Conservation (phyloP, 1,140 invertebrate genomes). For the Centruroides sculpturatus region DNA sequence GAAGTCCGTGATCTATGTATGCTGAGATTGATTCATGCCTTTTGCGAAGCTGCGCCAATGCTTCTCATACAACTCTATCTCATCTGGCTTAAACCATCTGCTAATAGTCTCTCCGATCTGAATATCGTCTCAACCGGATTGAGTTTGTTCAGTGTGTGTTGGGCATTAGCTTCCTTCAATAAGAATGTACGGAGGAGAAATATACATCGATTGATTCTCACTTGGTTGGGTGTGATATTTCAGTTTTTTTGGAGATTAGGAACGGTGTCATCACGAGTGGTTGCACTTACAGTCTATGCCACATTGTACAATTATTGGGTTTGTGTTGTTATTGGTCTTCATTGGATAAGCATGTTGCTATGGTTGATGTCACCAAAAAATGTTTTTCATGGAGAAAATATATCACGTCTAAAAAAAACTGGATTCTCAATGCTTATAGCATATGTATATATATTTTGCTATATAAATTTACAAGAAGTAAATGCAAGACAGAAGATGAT, state of each 20-base stretch:
- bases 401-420: slow-evolving; percentile 46
- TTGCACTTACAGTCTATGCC: slow-evolving; percentile 69
- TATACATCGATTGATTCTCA: slow-evolving; percentile 65
- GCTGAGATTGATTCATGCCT: slow-evolving; percentile 67
- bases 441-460: slow-evolving; percentile 78
- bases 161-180: slow-evolving; percentile 78
- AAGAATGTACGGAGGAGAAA: slow-evolving; percentile 68
- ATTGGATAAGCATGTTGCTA: slow-evolving; percentile 69
- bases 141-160: slow-evolving; percentile 70
- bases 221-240: slow-evolving; percentile 76
- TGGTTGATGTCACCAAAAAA: slow-evolving; percentile 73
- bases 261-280: slow-evolving; percentile 64
- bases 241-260: slow-evolving; percentile 57
- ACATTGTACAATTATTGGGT: slow-evolving; percentile 69
- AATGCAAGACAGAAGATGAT: slow-evolving; percentile 66
- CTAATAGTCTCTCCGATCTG: slow-evolving; percentile 49
- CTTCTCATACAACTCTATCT: slow-evolving; percentile 66
- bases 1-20: slow-evolving; percentile 64
- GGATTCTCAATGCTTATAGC: slow-evolving; percentile 57
- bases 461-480: slow-evolving; percentile 68
- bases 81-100: slow-evolving; percentile 29
- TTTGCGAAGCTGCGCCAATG: slow-evolving; percentile 74
- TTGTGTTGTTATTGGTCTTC: slow-evolving; percentile 58
- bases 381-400: slow-evolving; percentile 62
- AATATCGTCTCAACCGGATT: slow-evolving; percentile 65